Percentiles rank a stretch among this genome's conserved stretches.
phyloP scores from a whole-genome alignment of 2,797 vertebrate genomes.

The Chromis chromis region DNA sequence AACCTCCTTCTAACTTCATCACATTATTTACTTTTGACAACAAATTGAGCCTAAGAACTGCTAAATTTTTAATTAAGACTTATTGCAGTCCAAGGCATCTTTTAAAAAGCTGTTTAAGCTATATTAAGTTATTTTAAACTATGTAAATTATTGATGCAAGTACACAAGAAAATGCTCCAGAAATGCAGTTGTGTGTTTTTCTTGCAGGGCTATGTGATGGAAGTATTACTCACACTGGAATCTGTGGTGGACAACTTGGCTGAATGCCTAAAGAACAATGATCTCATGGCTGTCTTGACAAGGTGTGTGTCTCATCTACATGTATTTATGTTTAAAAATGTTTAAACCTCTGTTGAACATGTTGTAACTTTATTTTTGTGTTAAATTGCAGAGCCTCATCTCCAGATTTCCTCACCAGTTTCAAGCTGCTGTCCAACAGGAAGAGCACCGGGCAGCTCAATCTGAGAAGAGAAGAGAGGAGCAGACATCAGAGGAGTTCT shows the following conservation, averaged over 20 bases:
- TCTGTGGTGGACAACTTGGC: conserved; percentile 96
- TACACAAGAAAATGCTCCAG: neutral
- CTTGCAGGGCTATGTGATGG: conserved; percentile 95
- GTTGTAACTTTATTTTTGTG: neutral
- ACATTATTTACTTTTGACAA: no score
- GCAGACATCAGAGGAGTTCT: conserved; percentile 95
- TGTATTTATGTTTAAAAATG: neutral
- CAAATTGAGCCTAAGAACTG: no score
- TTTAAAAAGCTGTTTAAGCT: neutral
- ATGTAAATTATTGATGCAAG: neutral
- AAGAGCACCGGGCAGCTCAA: conserved; percentile 97
- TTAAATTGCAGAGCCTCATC: conserved; percentile 89
- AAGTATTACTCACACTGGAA: conserved; percentile 95
- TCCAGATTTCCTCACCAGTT: conserved; percentile 90
- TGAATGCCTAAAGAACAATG: conserved; percentile 96
- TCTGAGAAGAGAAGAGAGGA: conserved; percentile 87
- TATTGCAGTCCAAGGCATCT: neutral
- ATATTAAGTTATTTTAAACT: no score
- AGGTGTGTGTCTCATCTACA: conserved; percentile 82
- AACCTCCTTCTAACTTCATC: neutral
- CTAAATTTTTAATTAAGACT: neutral
- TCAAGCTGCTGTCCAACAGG: conserved; percentile 90
- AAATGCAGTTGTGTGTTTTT: conserved; percentile 9
- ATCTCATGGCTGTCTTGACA: conserved; percentile 91
- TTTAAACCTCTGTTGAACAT: no score